A percentile compares a stretch with the other conserved stretches of the same genome.
Conservation (phyloP, 2,113 vertebrate species). For the Nyctibius bracteatus region DNA sequence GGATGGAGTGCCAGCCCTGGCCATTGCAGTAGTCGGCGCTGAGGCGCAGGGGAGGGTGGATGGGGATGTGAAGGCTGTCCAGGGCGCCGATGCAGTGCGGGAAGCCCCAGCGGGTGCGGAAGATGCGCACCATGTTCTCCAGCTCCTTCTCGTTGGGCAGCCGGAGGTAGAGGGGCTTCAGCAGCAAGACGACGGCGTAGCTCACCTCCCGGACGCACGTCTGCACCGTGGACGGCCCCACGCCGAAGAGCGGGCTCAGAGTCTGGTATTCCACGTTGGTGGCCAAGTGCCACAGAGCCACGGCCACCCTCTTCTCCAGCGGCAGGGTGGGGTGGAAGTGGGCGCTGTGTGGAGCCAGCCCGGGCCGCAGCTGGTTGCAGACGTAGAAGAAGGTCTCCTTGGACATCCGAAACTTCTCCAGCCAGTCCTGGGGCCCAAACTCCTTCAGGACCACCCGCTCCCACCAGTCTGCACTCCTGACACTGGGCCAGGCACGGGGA, state of each 20-base stretch:
- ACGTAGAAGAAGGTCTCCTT: slow-evolving; percentile 72
- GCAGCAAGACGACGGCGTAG: slow-evolving; percentile 47
- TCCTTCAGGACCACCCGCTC: slow-evolving; percentile 71
- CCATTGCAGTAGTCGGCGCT: slow-evolving; percentile 58
- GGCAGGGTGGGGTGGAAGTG: slow-evolving; percentile 58
- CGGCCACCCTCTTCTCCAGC: slow-evolving; percentile 70
- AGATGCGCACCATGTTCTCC: slow-evolving; percentile 67
- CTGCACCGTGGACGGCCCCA: slow-evolving; percentile 66
- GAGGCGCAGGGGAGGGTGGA: slow-evolving; percentile 53
- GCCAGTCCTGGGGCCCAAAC: slow-evolving; percentile 72
- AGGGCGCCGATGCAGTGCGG: slow-evolving; percentile 71
- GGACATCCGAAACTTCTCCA: slow-evolving; percentile 76
- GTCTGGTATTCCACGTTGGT: slow-evolving; percentile 70
- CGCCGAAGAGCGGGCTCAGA: slow-evolving; percentile 55
- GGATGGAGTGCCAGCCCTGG: slow-evolving; percentile 70
- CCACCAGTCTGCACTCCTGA: slow-evolving; percentile 66
- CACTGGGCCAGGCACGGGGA: slow-evolving; percentile 53
- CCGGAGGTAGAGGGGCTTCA: slow-evolving; percentile 71
- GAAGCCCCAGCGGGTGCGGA: slow-evolving; percentile 70
- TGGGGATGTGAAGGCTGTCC: slow-evolving; percentile 69
- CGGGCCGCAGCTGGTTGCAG: slow-evolving; percentile 66
- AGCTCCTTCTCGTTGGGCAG: slow-evolving; percentile 64
- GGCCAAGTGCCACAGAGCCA: slow-evolving; percentile 72
- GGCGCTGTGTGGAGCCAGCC: slow-evolving; percentile 37
- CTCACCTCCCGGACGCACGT: slow-evolving; percentile 72